Percentiles rank a stretch among this genome's conserved stretches.
phyloP scores from a whole-genome alignment of 2,888 invertebrate species.

The Hecatera dysodea region DNA sequence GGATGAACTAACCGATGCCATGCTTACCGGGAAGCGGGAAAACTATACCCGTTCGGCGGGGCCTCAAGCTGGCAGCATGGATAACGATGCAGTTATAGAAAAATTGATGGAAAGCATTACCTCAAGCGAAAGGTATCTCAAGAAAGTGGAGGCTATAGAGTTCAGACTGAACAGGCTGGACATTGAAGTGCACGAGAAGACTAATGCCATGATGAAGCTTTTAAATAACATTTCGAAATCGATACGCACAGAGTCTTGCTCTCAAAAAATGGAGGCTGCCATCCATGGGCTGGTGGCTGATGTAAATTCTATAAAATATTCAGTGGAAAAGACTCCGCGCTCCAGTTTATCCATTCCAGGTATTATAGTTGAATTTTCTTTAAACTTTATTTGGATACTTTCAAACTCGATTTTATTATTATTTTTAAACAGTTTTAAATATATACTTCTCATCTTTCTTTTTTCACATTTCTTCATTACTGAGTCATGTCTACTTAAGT shows the following conservation, averaged over 20 bases:
- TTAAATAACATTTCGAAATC: constrained; percentile 76
- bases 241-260: constrained; percentile 63
- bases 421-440: too few relatives aligned
- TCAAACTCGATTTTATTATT: not conserved
- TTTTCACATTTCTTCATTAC: not conserved
- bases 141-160: constrained; percentile 87
- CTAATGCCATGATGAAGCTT: constrained; percentile 81
- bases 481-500: not conserved
- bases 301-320: constrained; percentile 75
- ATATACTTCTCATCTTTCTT: too few relatives aligned
- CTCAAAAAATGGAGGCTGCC: constrained; percentile 73
- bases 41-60: constrained; percentile 76
- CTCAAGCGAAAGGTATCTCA: constrained; percentile 86
- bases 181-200: constrained; percentile 87
- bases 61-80: constrained; percentile 70
- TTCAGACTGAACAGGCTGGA: constrained; percentile 85
- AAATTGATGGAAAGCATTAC: constrained; percentile 85
- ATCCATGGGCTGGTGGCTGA: constrained; percentile 76
- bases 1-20: constrained; percentile 82
- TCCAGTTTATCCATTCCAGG: constrained; percentile 33
- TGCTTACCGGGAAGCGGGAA: constrained; percentile 74
- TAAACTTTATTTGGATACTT: not conserved
- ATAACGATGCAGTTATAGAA: constrained; percentile 84
- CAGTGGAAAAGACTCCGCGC: constrained; percentile 69
- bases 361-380: constrained; percentile 27